Evolutionary conservation across 1,140 invertebrate species (phyloP).

Genomic region (Ridgeia piscesae): DNA sequence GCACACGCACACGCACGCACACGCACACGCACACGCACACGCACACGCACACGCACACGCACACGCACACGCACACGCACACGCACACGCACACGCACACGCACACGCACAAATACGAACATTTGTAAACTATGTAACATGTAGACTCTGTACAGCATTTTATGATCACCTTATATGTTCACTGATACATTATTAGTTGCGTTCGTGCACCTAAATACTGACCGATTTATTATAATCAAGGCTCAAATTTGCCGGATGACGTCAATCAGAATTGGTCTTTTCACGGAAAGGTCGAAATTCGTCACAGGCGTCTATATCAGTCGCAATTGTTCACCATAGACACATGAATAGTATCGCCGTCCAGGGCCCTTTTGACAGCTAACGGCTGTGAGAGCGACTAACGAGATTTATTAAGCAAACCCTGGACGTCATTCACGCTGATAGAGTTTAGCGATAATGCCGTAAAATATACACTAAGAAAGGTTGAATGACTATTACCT

Average conservation of each 20-base stretch:
- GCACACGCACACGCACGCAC: too few relatives aligned
- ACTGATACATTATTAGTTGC: neutral
- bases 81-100: too few relatives aligned
- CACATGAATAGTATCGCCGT: neutral
- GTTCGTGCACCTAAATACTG: neutral
- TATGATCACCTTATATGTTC: neutral
- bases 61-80: too few relatives aligned
- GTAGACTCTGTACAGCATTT: too few relatives aligned
- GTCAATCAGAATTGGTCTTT: neutral
- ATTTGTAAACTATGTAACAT: too few relatives aligned
- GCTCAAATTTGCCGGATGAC: neutral
- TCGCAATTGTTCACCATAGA: neutral
- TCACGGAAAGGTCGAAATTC: neutral
- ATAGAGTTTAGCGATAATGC: neutral
- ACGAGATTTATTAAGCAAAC: neutral
- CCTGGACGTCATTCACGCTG: neutral
- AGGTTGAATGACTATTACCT: neutral
- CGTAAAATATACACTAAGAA: neutral
- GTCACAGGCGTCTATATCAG: neutral
- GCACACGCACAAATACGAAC: too few relatives aligned
- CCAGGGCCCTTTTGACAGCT: neutral
- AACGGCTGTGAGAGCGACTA: neutral
- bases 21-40: too few relatives aligned
- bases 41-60: too few relatives aligned
- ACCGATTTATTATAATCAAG: neutral